These are phyloP conservation scores for Parascotia fuliginaria DNA, from an alignment of 2,888 invertebrate genomes.

Conservation along the genomic window DNA sequence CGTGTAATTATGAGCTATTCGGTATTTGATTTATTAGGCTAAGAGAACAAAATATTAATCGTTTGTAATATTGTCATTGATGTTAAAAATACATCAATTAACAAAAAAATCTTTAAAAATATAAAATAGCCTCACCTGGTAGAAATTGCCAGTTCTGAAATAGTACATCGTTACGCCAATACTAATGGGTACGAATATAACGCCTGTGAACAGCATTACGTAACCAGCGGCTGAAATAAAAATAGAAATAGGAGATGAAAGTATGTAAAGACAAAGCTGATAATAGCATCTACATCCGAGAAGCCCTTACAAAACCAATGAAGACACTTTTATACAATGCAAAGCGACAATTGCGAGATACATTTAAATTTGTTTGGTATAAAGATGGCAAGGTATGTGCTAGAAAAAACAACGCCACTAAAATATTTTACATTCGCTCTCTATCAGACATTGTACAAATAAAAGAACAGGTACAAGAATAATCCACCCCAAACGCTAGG, in stretches of 20 bases:
- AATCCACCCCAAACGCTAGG: neutral
- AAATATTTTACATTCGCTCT: neutral
- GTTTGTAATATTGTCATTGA: too few species aligned
- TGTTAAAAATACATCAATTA: too few species aligned
- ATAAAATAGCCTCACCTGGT: conserved; percentile 60
- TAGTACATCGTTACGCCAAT: conserved; percentile 55
- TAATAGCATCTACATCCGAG: conserved; percentile 1
- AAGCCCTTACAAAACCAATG: conserved; percentile 2
- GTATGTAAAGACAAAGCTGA: neutral
- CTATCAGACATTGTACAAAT: neutral
- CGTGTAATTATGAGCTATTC: too few species aligned
- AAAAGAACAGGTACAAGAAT: neutral
- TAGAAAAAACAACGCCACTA: neutral
- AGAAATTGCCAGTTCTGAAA: conserved; percentile 55
- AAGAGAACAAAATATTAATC: too few species aligned
- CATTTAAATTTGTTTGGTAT: conserved; percentile 1
- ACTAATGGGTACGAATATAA: conserved; percentile 67
- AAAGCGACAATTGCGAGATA: neutral
- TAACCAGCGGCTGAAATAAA: conserved; percentile 68
- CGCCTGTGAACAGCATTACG: conserved; percentile 63
- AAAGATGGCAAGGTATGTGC: neutral
- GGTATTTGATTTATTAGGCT: too few species aligned
- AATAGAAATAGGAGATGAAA: too few species aligned
- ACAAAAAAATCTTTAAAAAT: too few species aligned
- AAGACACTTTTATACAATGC: conserved; percentile 5